Base-by-base conservation (phyloP, 2,797 vertebrate genomes). In the Xyrichtys novacula region DNA sequence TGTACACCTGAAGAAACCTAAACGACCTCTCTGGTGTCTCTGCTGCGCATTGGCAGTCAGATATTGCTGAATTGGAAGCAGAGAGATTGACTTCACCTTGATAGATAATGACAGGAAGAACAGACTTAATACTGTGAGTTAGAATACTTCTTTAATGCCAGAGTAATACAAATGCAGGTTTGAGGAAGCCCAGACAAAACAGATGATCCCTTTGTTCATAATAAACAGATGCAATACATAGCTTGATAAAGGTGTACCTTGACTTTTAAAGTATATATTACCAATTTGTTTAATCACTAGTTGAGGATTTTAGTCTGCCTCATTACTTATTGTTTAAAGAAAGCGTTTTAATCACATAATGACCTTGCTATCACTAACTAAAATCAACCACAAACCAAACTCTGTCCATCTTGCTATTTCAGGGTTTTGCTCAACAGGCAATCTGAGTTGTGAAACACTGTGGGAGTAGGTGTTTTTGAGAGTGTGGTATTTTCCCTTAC, bases 11-110 rank as follows among this genome's bases (percentile, higher is more conserved):
- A 36, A 66, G 55, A 65, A 74, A 67, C 59, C n/a, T 4, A 25
- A 38, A 44, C 3, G 62, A 68, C 80, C 49, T 87, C 77, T 84
- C 76, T 67, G n/a, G 63, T 84, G 78, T 78, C 82, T 54, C 25
- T 17, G 52, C 26, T 0, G 26, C 49, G 48, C 36, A 1, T 28
- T 5, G 57, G 32, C 67, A 3, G 23, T 66, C 52, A 74, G 58
- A 80, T 56, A 40, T 67, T 42, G 16, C 25, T 3, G 10, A 53
- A 39, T 4, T 44, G 52, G 65, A 80, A 74, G 6, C 7, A 61
- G 70, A 79, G 26, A 59, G 12, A 69, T 34, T 36, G 49, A 52
- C 25, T 19, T 69, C 26, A 69, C 29, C 47, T 15, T 66, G 48
- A 17, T 26, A 68, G 25, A 46, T 25, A 28, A 15, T 3, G 19